phyloP scores from a whole-genome alignment of 35 echinoderm and acorn worm genomes.

The Strongylocentrotus purpuratus region DNA sequence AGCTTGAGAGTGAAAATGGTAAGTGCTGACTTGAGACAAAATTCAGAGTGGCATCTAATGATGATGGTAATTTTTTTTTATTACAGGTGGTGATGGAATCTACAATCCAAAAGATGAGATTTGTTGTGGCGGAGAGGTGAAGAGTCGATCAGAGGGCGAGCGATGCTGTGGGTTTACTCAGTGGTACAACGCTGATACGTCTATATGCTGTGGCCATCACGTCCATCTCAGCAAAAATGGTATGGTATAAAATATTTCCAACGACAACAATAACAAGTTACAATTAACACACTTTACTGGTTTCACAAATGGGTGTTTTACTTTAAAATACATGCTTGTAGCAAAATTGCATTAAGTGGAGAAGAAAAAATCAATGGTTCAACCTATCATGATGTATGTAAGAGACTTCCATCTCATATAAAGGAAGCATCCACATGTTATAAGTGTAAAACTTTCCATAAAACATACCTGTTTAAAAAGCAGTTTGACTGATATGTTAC shows the following conservation, averaged over 20 bases:
- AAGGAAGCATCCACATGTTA: no score
- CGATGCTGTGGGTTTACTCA: background rate
- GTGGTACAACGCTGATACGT: conserved; percentile 27
- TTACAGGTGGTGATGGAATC: background rate
- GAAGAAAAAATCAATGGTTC: background rate
- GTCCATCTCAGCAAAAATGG: background rate
- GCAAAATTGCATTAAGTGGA: background rate
- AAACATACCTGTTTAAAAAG: no score
- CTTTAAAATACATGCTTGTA: no score
- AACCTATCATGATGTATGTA: background rate
- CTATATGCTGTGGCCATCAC: background rate
- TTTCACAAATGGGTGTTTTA: background rate
- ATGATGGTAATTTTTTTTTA: background rate
- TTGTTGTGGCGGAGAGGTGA: conserved; percentile 37
- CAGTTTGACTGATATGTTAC: no score
- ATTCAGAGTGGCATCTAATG: no score
- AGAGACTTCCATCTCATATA: no score
- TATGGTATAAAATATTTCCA: background rate
- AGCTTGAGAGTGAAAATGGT: no score
- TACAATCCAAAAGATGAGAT: conserved; percentile 34
- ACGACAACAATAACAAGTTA: no score
- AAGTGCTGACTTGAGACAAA: no score
- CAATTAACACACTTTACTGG: no score
- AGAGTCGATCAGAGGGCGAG: background rate
- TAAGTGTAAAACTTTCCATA: no score